Conservation (phyloP, 2,797 vertebrate genomes). For the Vespertilio murinus region DNA sequence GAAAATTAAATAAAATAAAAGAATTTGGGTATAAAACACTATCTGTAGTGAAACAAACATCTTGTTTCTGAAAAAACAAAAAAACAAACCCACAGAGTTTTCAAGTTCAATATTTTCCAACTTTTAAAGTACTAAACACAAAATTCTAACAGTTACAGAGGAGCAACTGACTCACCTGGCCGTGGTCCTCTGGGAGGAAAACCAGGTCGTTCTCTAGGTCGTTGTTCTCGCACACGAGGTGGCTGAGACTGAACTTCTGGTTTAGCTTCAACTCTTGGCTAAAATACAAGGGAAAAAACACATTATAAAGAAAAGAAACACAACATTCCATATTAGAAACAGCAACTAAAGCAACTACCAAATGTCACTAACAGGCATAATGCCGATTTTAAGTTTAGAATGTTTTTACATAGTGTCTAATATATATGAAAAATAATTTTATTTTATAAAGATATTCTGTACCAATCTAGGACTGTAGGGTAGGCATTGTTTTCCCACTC, state of each 20-base stretch:
- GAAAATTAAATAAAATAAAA: not conserved
- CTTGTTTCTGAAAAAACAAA: too few species aligned
- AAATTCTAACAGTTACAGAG: not conserved
- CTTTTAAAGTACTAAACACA: not conserved
- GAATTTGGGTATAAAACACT: not conserved
- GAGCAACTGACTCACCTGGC: slow-evolving; percentile 86
- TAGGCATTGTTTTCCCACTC: slow-evolving; percentile 62
- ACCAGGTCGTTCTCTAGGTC: slow-evolving; percentile 91
- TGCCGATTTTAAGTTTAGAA: slow-evolving; percentile 51
- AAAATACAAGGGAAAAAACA: slow-evolving; percentile 75
- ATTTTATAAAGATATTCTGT: slow-evolving; percentile 82
- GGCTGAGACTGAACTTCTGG: slow-evolving; percentile 90
- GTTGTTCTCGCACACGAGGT: slow-evolving; percentile 92
- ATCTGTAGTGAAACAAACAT: too few species aligned
- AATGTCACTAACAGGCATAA: slow-evolving; percentile 71
- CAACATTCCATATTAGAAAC: slow-evolving; percentile 14
- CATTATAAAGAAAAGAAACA: slow-evolving; percentile 63
- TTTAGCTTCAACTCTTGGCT: slow-evolving; percentile 93
- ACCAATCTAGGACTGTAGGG: slow-evolving; percentile 87
- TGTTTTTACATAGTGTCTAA: slow-evolving; percentile 57
- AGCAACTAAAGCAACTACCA: slow-evolving; percentile 8
- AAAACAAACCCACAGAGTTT: not conserved
- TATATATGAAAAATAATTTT: slow-evolving; percentile 56
- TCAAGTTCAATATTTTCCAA: not conserved
- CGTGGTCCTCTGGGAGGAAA: slow-evolving; percentile 92